phyloP scores from a whole-genome alignment of 1,140 invertebrate species.

The Halyomorpha halys region DNA sequence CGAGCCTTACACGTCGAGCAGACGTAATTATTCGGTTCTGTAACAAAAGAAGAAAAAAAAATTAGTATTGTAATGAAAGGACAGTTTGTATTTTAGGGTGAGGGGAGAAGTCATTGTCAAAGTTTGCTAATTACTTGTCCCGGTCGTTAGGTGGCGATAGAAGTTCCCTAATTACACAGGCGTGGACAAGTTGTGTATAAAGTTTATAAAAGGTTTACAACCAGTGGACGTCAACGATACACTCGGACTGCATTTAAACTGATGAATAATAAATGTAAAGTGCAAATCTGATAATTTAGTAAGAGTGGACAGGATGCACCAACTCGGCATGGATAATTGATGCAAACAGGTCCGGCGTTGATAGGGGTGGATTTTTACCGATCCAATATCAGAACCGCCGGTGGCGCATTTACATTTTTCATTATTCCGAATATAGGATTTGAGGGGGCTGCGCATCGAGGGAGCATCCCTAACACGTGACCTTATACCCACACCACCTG shows the following conservation, averaged over 20 bases:
- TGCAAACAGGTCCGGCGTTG: not conserved
- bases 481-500: slow-evolving; percentile 1
- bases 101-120: not conserved
- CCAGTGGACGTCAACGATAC: slow-evolving; percentile 7
- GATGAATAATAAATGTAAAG: slow-evolving; percentile 7
- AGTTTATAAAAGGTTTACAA: slow-evolving; percentile 10
- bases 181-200: slow-evolving; percentile 6
- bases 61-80: not conserved
- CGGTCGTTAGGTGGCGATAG: slow-evolving; percentile 9
- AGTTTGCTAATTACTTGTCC: slow-evolving; percentile 18
- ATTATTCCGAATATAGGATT: slow-evolving; percentile 14
- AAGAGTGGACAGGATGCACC: not conserved
- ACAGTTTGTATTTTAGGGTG: not conserved
- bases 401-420: slow-evolving; percentile 15
- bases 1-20: slow-evolving; percentile 89
- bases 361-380: slow-evolving; percentile 7
- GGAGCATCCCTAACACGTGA: slow-evolving; percentile 2
- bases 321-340: slow-evolving; percentile 1
- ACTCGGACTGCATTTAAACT: slow-evolving; percentile 11
- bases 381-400: slow-evolving; percentile 8
- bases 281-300: slow-evolving; percentile 2
- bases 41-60: slow-evolving; percentile 43
- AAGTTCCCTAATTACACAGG: not conserved
- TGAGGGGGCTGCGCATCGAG: not conserved
- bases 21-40: slow-evolving; percentile 90